phyloP scores from a whole-genome alignment of 2,888 invertebrate genomes.

The Furcula furcula region DNA sequence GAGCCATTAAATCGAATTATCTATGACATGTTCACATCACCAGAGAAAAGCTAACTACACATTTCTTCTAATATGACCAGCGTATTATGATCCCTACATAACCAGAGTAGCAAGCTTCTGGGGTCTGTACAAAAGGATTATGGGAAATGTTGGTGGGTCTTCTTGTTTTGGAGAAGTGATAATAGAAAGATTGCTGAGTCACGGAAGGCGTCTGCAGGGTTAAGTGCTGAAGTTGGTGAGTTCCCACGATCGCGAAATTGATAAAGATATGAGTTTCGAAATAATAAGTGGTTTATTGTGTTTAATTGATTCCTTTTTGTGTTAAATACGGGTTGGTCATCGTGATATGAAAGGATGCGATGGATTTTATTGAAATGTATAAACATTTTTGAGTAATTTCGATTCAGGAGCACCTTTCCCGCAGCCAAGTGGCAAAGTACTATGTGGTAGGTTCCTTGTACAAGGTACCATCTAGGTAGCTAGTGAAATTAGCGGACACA shows the following conservation, averaged over 20 bases:
- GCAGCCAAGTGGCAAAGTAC: too few relatives aligned
- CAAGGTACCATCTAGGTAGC: too few relatives aligned
- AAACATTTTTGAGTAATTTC: too few relatives aligned
- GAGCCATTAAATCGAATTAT: conserved; percentile 77
- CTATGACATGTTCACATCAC: conserved; percentile 75
- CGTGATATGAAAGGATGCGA: too few relatives aligned
- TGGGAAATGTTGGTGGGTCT: conserved; percentile 16
- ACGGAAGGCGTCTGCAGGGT: conserved; percentile 50
- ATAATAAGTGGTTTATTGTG: conserved; percentile 2
- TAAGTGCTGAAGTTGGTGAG: conserved; percentile 50
- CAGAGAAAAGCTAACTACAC: conserved; percentile 72
- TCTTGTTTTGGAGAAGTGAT: conserved; percentile 31
- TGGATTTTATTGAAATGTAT: too few relatives aligned
- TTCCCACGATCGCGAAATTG: conserved; percentile 79
- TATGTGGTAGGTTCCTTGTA: too few relatives aligned
- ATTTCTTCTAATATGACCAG: conserved; percentile 58
- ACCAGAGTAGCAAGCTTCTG: neutral
- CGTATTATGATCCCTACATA: conserved; percentile 27
- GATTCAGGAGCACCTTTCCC: too few relatives aligned
- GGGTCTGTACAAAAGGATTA: neutral
- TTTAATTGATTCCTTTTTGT: neutral
- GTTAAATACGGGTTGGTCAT: neutral
- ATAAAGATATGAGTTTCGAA: conserved; percentile 42
- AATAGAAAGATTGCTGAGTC: conserved; percentile 65
- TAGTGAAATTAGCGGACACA: too few relatives aligned